Percentiles rank a stretch among this genome's conserved stretches.
Conservation (phyloP, 2,888 invertebrate genomes). For the Cephus pulcher region DNA sequence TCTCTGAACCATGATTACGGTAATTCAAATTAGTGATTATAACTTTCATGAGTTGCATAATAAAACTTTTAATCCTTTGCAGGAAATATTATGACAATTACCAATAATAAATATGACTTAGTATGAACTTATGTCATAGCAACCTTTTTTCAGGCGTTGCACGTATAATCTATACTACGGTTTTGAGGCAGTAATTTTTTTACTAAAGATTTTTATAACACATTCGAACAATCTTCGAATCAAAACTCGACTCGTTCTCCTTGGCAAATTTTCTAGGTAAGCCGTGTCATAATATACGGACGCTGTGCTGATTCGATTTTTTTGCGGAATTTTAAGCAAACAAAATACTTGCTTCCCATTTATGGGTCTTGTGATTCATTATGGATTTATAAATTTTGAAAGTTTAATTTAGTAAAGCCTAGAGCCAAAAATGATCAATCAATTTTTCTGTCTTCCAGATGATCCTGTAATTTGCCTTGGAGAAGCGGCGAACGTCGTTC, state of each 20-base stretch:
- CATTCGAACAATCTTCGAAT: not conserved
- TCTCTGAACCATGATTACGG: not conserved
- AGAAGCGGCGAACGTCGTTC: not conserved
- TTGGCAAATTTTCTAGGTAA: not conserved
- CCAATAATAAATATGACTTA: not conserved
- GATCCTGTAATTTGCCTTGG: not conserved
- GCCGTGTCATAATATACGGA: not conserved
- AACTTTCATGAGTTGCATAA: no score
- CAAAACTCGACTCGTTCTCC: not conserved
- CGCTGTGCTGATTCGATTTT: not conserved
- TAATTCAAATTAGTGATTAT: no score
- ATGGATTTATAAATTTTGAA: not conserved
- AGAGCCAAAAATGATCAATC: not conserved
- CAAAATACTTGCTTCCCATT: not conserved
- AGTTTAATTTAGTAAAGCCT: not conserved
- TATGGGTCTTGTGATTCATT: not conserved
- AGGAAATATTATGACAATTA: no score
- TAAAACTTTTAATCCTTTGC: no score
- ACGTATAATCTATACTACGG: constrained; percentile 23
- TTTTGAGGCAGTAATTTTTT: constrained; percentile 37
- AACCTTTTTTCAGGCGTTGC: not conserved
- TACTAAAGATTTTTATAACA: not conserved
- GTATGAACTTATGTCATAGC: not conserved
- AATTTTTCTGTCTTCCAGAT: not conserved
- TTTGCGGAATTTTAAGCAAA: not conserved